Conservation (phyloP, 1,140 invertebrate genomes). For the Trissolcus basalis region DNA sequence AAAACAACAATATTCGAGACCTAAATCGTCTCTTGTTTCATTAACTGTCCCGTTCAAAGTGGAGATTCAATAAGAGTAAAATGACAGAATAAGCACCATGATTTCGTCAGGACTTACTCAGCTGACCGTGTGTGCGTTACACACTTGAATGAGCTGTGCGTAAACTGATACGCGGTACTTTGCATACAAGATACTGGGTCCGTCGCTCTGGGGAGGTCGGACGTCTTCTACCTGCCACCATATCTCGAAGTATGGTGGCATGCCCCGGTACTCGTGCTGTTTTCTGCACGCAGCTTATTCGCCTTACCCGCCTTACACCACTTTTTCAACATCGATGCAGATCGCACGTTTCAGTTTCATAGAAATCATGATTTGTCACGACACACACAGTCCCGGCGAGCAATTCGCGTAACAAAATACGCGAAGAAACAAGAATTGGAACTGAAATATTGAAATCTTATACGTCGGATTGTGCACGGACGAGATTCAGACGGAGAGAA, state of each 20-base stretch:
- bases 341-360: constrained; percentile 34
- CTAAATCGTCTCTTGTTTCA: constrained; percentile 37
- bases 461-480: constrained; percentile 28
- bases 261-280: constrained; percentile 23
- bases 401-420: constrained; percentile 44
- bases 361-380: constrained; percentile 46
- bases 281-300: constrained; percentile 37
- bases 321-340: constrained; percentile 26
- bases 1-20: too few relatives aligned
- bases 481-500: constrained; percentile 1
- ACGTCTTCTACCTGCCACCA: constrained; percentile 73
- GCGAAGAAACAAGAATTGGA: constrained; percentile 27
- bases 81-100: constrained; percentile 44
- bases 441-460: constrained; percentile 43
- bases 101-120: constrained; percentile 27
- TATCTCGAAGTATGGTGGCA: constrained; percentile 34
- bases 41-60: constrained; percentile 13
- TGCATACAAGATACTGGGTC: constrained; percentile 63
- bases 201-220: constrained; percentile 67
- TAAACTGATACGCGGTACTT: constrained; percentile 67
- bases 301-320: background rate
- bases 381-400: constrained; percentile 22
- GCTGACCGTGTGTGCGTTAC: constrained; percentile 34
- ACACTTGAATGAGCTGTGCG: constrained; percentile 60
- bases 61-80: constrained; percentile 52